Base-by-base conservation (phyloP, 2,113 vertebrate genomes). In the Axis porcinus region DNA sequence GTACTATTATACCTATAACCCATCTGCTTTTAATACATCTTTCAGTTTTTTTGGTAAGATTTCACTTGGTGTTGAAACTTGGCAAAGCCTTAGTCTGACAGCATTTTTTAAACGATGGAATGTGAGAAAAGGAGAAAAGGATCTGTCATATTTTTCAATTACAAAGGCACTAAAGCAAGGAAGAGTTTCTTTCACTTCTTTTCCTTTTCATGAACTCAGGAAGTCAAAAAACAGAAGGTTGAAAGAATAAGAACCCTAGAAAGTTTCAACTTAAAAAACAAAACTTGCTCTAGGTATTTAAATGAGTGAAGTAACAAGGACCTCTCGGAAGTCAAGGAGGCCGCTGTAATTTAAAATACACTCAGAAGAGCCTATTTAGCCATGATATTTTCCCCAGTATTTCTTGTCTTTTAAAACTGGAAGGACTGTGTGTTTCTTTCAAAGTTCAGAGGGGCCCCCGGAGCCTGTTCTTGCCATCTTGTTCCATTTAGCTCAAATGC, bases 91-190 rank as follows among this genome's bases (percentile, higher is more conserved):
- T 28, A 78, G 90, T 97, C 97, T 98, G 96, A 96, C 40, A 36
- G 95, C 76, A 98, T 54, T 94, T 97, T 97, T 98, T 97, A 91
- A 95, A 97, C 94, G 97, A 91, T 6, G 62, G 95, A 82, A 90
- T 97, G 91, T 92, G 98, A 96, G 89, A 96, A 96, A 83, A 97
- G 81, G 92, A 98, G 89, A 96, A 96, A 96, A 97, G 58, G 67
- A 98, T 94, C 90, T 97, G 97, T 93, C 92, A 92, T 86, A 62
- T 92, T 96, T 97, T 97, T 96, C 97, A 98, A 70, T 97, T 81
- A 95, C 83, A 86, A 91, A 96, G 84, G 84, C 94, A 52, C 87
- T 70, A 95, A 55, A 43, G 67, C n/a, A 27, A 94, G 95, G 98
- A 97, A 58, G 87, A 82, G 45, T 55, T 97, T 23, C 70, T 96